phyloP scores from a whole-genome alignment of 1,140 invertebrate species.

The Ostrea denselamellosa region DNA sequence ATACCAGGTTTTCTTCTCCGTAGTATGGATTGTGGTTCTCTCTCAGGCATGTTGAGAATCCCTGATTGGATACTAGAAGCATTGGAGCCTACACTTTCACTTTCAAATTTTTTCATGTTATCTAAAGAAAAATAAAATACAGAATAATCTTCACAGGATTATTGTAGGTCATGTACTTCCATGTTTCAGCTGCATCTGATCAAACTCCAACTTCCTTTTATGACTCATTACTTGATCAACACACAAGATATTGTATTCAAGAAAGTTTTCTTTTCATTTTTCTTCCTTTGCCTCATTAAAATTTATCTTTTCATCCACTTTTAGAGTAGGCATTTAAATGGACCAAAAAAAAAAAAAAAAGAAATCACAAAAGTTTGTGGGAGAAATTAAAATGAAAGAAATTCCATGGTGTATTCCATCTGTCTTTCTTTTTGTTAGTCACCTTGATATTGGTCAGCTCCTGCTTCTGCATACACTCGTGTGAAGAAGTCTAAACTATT shows the following conservation, averaged over 20 bases:
- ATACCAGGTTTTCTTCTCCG: not conserved
- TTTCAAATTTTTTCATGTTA: constrained; percentile 32
- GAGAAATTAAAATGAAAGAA: too few relatives aligned
- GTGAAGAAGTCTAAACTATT: constrained; percentile 74
- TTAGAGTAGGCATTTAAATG: too few relatives aligned
- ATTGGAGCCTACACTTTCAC: not conserved
- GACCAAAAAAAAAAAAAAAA: too few relatives aligned
- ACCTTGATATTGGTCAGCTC: constrained; percentile 75
- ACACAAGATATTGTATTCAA: too few relatives aligned
- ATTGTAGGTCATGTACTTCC: too few relatives aligned
- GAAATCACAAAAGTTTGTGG: too few relatives aligned
- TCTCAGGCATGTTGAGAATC: not conserved
- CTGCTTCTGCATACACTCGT: constrained; percentile 74
- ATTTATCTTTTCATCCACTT: too few relatives aligned
- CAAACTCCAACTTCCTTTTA: too few relatives aligned
- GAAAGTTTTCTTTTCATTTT: too few relatives aligned
- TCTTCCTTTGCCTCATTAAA: too few relatives aligned
- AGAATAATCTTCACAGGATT: not conserved
- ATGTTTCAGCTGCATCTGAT: too few relatives aligned
- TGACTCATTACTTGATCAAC: too few relatives aligned
- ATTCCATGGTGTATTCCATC: not conserved
- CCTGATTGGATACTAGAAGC: not conserved
- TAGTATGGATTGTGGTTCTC: constrained; percentile 6
- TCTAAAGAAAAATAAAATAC: constrained; percentile 5
- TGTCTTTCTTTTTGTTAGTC: not conserved